These are phyloP conservation scores for Lysiphlebus fabarum DNA, from an alignment of 1,140 invertebrate genomes.

Conservation along the genomic window DNA sequence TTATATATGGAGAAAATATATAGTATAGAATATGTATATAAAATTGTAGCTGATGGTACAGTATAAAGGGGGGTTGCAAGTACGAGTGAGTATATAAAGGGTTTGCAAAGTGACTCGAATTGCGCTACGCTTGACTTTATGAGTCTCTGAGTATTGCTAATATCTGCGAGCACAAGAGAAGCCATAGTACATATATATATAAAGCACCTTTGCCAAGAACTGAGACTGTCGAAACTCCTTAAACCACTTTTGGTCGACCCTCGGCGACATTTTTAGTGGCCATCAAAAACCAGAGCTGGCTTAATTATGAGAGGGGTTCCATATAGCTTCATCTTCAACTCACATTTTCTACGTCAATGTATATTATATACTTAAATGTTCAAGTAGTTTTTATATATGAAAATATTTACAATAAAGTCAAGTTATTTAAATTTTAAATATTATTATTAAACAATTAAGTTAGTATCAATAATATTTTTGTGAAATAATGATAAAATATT, in stretches of 20 bases:
- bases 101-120: conserved; percentile 55
- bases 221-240: conserved; percentile 41
- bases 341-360: neutral
- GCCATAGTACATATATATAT: neutral
- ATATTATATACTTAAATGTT: too few species aligned
- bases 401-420: too few species aligned
- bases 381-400: too few species aligned
- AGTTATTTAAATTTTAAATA: too few species aligned
- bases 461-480: too few species aligned
- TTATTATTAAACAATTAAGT: too few species aligned
- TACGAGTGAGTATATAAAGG: conserved; percentile 47
- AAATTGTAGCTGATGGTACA: too few species aligned
- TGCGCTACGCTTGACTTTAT: conserved; percentile 50
- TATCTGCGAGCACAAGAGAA: conserved; percentile 41
- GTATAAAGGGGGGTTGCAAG: neutral
- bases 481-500: too few species aligned
- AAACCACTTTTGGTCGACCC: conserved; percentile 44
- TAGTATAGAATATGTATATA: too few species aligned
- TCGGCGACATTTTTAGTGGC: conserved; percentile 55
- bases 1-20: too few species aligned
- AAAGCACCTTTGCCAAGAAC: neutral
- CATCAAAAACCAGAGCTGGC: conserved; percentile 50
- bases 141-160: conserved; percentile 52
- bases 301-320: conserved; percentile 50
- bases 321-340: conserved; percentile 19